Evolutionary conservation across 2,113 vertebrate genomes (phyloP), one percentile per base, ranked within the genome.

Genomic region (Petrocephalus microphthalmus): DNA sequence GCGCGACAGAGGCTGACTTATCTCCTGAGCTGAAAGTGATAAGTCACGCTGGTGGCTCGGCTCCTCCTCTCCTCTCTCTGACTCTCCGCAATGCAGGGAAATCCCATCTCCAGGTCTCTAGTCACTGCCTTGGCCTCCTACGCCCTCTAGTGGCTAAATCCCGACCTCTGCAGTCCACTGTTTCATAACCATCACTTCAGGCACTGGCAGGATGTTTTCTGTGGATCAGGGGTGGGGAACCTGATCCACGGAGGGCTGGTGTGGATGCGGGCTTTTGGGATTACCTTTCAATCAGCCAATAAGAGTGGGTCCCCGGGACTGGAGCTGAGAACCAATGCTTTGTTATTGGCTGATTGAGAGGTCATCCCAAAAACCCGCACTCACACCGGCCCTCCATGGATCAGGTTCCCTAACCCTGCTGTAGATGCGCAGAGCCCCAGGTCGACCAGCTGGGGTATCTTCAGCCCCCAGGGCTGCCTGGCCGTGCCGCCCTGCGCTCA

Each of bases 71-170:
- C 22, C 89, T 92, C 90, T 86, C 90, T 90, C 91, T 87, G 25
- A 83, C 86, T 89, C 91, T 95, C 95, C 95, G 95, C 95, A 96
- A 94, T 96, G 95, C 95, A 95, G 95, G 89, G 92, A 91, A 92
- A 91, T 84, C 82, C 47, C 82, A 91, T 88, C 81, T 83, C 81
- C 22, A 7, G 10, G 45, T 83, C 0, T 42, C 45, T 45, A 67
- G 78, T 8, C 47, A 45, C 87, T 91, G 91, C 91, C 90, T 87
- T 86, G 91, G 89, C 83, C 88, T 37, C 86, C 82, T 89, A 90
- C 93, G 94, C 94, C 95, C 93, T 93, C 95, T 96, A 87, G 83
- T 95, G 95, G 93, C 74, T 57, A 83, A 47, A 86, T 45, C 54
- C 53, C 17, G 22, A 22, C 67, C 19, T 82, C 33, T 17, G n/a